Evolutionary conservation across 2,888 invertebrate species (phyloP).

Genomic region (Zaprionus lineosus): DNA sequence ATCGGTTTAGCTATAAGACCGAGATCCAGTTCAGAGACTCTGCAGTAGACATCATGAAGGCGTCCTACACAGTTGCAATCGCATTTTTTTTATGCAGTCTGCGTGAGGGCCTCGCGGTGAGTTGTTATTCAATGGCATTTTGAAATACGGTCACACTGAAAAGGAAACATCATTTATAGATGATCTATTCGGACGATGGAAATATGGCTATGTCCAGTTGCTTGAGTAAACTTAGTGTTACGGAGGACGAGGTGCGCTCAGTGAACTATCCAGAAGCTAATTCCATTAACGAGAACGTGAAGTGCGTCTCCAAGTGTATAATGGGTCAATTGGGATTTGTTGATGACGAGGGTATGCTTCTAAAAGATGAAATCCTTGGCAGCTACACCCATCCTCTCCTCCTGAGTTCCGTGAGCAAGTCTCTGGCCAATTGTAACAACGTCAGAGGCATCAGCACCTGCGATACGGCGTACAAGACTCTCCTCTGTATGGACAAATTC

Average conservation of each 20-base stretch:
- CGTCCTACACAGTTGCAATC: not conserved
- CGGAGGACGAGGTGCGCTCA: not conserved
- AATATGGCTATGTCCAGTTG: not conserved
- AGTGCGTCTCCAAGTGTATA: not conserved
- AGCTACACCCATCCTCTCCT: not conserved
- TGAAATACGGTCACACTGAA: too few species aligned
- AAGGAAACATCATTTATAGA: not conserved
- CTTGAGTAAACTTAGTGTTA: not conserved
- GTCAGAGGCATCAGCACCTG: conserved; percentile 19
- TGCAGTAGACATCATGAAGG: conserved; percentile 9
- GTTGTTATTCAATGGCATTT: not conserved
- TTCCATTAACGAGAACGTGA: not conserved
- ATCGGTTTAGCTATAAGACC: not conserved
- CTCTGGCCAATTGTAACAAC: conserved; percentile 16
- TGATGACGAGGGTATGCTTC: not conserved
- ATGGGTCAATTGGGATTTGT: not conserved
- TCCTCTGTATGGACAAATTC: conserved; percentile 6
- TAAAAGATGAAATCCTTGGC: not conserved
- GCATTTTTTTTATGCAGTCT: conserved; percentile 1
- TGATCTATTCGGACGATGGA: not conserved
- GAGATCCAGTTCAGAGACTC: not conserved
- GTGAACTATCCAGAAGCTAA: not conserved
- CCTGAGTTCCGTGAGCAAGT: not conserved
- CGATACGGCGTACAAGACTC: conserved; percentile 22
- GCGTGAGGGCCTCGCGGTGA: conserved; percentile 1